These are phyloP conservation scores for Netelia inedita DNA, from an alignment of 2,888 invertebrate species.

Conservation along the genomic window DNA sequence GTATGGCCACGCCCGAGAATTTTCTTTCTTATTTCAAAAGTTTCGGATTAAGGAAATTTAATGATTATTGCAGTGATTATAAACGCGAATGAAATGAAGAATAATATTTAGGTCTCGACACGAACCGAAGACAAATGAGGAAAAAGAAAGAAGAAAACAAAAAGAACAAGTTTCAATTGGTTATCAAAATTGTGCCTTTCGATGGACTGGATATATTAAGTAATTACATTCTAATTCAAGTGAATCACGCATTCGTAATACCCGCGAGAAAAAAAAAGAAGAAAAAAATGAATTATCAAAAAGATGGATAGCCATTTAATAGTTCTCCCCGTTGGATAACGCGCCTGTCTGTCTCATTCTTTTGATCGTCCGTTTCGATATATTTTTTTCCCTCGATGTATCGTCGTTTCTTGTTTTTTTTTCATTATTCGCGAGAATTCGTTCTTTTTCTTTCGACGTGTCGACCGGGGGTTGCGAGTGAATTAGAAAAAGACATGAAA, in stretches of 20 bases:
- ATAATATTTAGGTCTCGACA: slow-evolving; percentile 32
- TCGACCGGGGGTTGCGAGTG: too few relatives aligned
- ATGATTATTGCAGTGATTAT: slow-evolving; percentile 48
- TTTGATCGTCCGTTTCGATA: slow-evolving; percentile 37
- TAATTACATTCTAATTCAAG: slow-evolving; percentile 78
- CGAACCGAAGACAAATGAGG: slow-evolving; percentile 11
- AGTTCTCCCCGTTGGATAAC: neutral
- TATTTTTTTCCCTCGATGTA: neutral
- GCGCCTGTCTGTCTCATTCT: slow-evolving; percentile 34
- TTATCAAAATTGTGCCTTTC: slow-evolving; percentile 84
- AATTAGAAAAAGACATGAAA: too few relatives aligned
- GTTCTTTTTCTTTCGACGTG: too few relatives aligned
- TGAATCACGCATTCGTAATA: slow-evolving; percentile 49
- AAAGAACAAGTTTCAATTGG: slow-evolving; percentile 74
- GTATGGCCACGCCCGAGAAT: slow-evolving; percentile 52
- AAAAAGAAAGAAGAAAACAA: slow-evolving; percentile 14
- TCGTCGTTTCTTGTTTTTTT: slow-evolving; percentile 17
- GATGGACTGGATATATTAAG: slow-evolving; percentile 80
- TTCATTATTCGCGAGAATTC: neutral
- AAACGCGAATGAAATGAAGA: neutral
- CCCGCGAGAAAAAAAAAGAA: slow-evolving; percentile 18
- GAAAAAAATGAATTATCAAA: slow-evolving; percentile 13
- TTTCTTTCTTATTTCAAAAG: slow-evolving; percentile 14
- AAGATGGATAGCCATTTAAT: neutral
- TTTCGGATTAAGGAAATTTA: slow-evolving; percentile 7